Evolutionary conservation across 2,113 vertebrate genomes (phyloP).

Genomic region (Heliornis fulica): DNA sequence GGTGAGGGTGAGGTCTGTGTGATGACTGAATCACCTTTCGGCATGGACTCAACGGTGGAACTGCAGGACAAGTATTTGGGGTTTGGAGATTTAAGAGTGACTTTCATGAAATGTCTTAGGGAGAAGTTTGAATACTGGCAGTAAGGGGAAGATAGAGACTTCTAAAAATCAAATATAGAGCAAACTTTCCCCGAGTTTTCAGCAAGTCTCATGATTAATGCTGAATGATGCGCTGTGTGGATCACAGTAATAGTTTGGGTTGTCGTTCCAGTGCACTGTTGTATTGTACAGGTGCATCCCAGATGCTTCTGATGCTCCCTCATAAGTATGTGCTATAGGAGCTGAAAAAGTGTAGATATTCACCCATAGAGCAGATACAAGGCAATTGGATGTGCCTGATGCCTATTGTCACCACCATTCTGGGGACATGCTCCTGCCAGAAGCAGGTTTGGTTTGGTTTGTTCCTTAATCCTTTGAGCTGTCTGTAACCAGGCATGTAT

Average conservation of each 20-base stretch:
- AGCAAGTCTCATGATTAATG: background rate
- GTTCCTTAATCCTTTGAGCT: background rate
- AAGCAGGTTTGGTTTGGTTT: background rate
- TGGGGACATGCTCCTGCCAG: background rate
- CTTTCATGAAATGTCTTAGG: background rate
- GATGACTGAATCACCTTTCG: background rate
- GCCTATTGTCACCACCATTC: background rate
- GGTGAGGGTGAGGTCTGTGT: background rate
- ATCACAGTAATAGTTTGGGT: background rate
- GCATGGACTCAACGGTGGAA: background rate
- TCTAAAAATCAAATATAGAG: background rate
- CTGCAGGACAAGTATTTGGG: background rate
- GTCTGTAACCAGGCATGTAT: background rate
- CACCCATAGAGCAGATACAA: background rate
- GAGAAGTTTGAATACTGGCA: background rate
- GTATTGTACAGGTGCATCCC: background rate
- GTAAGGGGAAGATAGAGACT: background rate
- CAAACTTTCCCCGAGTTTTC: background rate
- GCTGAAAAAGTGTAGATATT: background rate
- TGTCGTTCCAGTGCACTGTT: rapidly evolving
- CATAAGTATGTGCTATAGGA: background rate
- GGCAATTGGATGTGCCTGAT: background rate
- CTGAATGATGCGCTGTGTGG: background rate
- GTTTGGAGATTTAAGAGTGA: background rate
- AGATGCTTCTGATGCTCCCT: background rate